Evolutionary conservation across 2,888 invertebrate genomes (phyloP).

Genomic region (Penaeus monodon): DNA sequence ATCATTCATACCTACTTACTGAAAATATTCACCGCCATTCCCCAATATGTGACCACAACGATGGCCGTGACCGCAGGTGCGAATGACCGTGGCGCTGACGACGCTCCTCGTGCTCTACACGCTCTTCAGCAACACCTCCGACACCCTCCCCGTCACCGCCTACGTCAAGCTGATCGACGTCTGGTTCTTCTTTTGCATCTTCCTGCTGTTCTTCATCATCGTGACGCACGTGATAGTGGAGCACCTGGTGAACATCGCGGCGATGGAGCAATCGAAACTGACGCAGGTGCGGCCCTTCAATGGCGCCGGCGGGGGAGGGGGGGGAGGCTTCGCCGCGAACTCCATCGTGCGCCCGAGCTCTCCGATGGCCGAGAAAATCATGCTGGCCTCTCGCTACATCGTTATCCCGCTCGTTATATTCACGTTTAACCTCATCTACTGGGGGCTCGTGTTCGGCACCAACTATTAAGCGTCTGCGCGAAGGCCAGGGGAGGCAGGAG

Average conservation of each 20-base stretch:
- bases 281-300: conserved; percentile 41
- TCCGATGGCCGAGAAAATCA: conserved; percentile 29
- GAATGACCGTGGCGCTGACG: conserved; percentile 47
- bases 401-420: conserved; percentile 36
- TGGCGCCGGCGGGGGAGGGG: too few species aligned
- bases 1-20: too few species aligned
- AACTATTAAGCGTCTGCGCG: too few species aligned
- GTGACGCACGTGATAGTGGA: conserved; percentile 45
- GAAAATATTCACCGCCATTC: too few species aligned
- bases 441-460: conserved; percentile 48
- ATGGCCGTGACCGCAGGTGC: conserved; percentile 16
- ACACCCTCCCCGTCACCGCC: conserved; percentile 50
- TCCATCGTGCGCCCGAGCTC: conserved; percentile 24
- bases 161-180: conserved; percentile 53
- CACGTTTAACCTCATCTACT: conserved; percentile 47
- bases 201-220: conserved; percentile 55
- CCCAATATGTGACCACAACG: too few species aligned
- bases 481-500: too few species aligned
- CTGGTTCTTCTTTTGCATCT: conserved; percentile 59
- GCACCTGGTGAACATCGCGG: conserved; percentile 39
- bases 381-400: conserved; percentile 33
- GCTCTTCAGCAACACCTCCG: conserved; percentile 53
- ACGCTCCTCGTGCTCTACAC: conserved; percentile 56
- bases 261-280: conserved; percentile 24
- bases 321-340: too few species aligned